These are phyloP conservation scores for Gordius sp. DNA, from an alignment of 2,888 invertebrate genomes.

Conservation along the genomic window DNA sequence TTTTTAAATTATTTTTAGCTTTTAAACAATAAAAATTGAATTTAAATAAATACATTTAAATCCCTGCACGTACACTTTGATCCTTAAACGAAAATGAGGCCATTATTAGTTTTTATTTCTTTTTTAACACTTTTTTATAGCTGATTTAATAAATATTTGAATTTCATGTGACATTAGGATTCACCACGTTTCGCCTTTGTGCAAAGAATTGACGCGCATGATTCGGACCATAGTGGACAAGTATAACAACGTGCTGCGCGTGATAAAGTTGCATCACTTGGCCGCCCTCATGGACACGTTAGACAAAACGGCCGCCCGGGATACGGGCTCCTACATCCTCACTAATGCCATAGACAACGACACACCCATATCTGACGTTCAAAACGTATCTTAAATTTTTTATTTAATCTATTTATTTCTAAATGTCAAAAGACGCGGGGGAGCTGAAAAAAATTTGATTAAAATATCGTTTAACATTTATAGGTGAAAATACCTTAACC, in stretches of 20 bases:
- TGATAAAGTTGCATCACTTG: conserved; percentile 60
- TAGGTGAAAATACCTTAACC: too few species aligned
- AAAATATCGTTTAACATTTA: too few species aligned
- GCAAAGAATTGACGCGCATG: conserved; percentile 67
- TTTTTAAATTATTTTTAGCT: too few species aligned
- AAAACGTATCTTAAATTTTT: not conserved
- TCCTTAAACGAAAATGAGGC: too few species aligned
- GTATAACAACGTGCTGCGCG: conserved; percentile 51
- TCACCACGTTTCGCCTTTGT: conserved; percentile 52
- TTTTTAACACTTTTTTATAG: not conserved
- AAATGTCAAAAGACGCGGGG: too few species aligned
- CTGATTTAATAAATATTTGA: not conserved
- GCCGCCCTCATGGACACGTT: conserved; percentile 56
- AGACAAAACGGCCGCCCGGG: conserved; percentile 52
- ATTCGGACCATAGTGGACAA: conserved; percentile 65
- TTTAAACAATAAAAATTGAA: too few species aligned
- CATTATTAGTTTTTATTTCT: not conserved
- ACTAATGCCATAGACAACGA: conserved; percentile 66
- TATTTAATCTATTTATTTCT: not conserved
- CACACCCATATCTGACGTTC: conserved; percentile 33
- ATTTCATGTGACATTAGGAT: conserved; percentile 34
- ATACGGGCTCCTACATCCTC: conserved; percentile 58
- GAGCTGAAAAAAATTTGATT: too few species aligned
- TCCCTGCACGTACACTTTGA: too few species aligned
- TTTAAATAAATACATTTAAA: too few species aligned